Percentiles rank a stretch among this genome's conserved stretches.
phyloP scores from a whole-genome alignment of 2,888 invertebrate genomes.

The Yponomeuta plumbellus region DNA sequence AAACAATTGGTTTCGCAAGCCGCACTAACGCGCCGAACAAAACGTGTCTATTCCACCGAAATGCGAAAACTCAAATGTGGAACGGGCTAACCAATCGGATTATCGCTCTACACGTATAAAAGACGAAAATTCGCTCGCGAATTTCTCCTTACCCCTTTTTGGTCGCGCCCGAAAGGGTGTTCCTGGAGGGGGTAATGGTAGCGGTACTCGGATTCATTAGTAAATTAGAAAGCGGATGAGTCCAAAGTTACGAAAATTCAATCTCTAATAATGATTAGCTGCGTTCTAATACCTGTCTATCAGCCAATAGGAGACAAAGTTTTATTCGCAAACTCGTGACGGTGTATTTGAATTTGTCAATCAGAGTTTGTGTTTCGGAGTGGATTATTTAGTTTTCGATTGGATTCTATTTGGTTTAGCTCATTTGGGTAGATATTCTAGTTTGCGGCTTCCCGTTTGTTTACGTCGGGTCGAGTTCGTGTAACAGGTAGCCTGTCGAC shows the following conservation, averaged over 20 bases:
- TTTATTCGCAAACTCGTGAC: conserved; percentile 26
- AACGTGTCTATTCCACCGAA: conserved; percentile 37
- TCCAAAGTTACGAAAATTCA: conserved; percentile 77
- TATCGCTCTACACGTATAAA: conserved; percentile 73
- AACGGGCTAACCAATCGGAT: conserved; percentile 72
- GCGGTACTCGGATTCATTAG: conserved; percentile 76
- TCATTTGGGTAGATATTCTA: conserved; percentile 29
- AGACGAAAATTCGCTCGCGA: conserved; percentile 67
- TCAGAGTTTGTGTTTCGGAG: conserved; percentile 59
- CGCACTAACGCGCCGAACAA: conserved; percentile 13
- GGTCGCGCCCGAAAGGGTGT: conserved; percentile 32
- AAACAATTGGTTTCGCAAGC: conserved; percentile 18
- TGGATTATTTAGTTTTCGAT: conserved; percentile 73
- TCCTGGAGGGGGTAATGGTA: conserved; percentile 50
- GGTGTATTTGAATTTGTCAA: conserved; percentile 64
- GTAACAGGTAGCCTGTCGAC: conserved; percentile 7
- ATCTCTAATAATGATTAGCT: conserved; percentile 76
- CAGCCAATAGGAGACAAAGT: conserved; percentile 34
- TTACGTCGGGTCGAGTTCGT: background rate
- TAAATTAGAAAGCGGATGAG: conserved; percentile 77
- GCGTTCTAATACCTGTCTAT: conserved; percentile 63
- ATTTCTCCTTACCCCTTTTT: conserved; percentile 61
- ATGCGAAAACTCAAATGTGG: conserved; percentile 70
- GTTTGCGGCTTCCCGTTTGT: background rate
- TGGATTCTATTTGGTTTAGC: conserved; percentile 52